These are phyloP conservation scores for Aromia moschata DNA, from an alignment of 2,888 invertebrate genomes.

Conservation along the genomic window DNA sequence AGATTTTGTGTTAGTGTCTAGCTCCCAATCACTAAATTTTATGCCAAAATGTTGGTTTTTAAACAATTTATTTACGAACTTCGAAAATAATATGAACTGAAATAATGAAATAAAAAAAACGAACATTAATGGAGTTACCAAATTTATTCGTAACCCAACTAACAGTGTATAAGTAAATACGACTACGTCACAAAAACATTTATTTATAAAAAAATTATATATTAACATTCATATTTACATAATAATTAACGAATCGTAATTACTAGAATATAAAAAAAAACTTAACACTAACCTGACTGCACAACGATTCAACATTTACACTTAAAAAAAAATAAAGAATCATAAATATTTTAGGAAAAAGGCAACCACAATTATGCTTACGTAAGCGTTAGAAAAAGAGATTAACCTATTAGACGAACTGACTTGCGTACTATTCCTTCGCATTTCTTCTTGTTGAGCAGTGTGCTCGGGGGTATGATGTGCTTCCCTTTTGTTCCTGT, in stretches of 20 bases:
- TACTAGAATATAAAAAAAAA: constrained; percentile 32
- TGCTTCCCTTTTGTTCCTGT: constrained; percentile 50
- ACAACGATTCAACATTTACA: constrained; percentile 14
- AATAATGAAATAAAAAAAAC: no score
- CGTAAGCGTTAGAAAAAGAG: constrained; percentile 15
- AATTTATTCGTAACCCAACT: no score
- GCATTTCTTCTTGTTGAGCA: constrained; percentile 41
- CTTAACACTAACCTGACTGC: constrained; percentile 28
- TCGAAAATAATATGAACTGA: no score
- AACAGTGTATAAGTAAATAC: no score
- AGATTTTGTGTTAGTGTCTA: no score
- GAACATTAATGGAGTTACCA: no score
- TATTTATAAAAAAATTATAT: constrained; percentile 24
- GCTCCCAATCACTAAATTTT: no score
- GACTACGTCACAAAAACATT: constrained; percentile 26
- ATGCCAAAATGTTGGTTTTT: no score
- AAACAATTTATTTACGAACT: no score
- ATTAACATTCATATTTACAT: constrained; percentile 41
- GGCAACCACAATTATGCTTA: constrained; percentile 29
- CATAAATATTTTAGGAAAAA: constrained; percentile 31
- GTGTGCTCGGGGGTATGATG: constrained; percentile 56
- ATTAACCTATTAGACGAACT: constrained; percentile 19
- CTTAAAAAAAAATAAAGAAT: constrained; percentile 24
- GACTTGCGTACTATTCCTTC: constrained; percentile 6
- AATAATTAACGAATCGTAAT: constrained; percentile 37